These are phyloP conservation scores for Sesia apiformis DNA, from an alignment of 2,888 invertebrate genomes.

Conservation along the genomic window DNA sequence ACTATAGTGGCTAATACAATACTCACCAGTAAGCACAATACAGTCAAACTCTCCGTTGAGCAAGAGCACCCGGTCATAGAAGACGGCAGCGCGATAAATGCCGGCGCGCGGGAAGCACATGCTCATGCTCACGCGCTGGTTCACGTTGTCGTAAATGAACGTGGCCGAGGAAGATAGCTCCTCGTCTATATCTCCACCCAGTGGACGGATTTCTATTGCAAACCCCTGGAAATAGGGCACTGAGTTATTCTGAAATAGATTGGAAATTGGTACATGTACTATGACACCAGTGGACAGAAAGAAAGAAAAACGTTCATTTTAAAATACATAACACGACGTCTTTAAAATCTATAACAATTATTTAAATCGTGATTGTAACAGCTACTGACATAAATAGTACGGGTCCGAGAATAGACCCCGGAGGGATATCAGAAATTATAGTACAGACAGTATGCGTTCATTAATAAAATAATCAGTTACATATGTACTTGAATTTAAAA, in stretches of 20 bases:
- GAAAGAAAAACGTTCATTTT: not conserved
- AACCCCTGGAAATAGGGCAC: slow-evolving; percentile 75
- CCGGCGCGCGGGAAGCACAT: slow-evolving; percentile 87
- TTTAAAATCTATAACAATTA: too few species aligned
- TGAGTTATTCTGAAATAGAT: slow-evolving; percentile 73
- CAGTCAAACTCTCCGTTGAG: slow-evolving; percentile 95
- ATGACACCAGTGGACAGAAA: not conserved
- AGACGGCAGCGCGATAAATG: slow-evolving; percentile 86
- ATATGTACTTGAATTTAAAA: too few species aligned
- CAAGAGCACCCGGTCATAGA: slow-evolving; percentile 82
- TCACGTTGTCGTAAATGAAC: slow-evolving; percentile 85
- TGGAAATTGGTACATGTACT: too few species aligned
- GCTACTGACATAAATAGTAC: too few species aligned
- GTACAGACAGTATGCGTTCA: too few species aligned
- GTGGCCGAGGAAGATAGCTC: slow-evolving; percentile 70
- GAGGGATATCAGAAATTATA: too few species aligned
- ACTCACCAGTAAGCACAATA: slow-evolving; percentile 89
- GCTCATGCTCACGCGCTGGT: slow-evolving; percentile 84
- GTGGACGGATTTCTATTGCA: slow-evolving; percentile 72
- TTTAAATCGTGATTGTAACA: too few species aligned
- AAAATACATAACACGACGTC: too few species aligned
- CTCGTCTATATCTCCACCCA: slow-evolving; percentile 75
- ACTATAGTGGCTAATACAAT: not conserved
- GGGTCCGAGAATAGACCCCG: too few species aligned
- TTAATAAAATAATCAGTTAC: too few species aligned